phyloP scores from a whole-genome alignment of 2,113 vertebrate genomes.

The Callocephalon fimbriatum region DNA sequence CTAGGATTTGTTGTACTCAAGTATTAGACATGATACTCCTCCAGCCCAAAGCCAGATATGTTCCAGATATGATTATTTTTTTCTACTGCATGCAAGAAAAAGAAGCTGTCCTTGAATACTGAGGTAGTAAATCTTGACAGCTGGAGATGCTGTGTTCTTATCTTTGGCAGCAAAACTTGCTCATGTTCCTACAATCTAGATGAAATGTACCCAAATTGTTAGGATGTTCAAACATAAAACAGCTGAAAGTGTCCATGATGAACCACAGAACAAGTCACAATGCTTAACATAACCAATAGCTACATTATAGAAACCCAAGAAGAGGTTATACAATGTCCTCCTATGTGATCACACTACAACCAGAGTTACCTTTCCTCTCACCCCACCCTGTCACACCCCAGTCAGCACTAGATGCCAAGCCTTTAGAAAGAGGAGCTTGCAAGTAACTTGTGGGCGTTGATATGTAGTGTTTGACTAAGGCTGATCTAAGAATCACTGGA shows the following conservation, averaged over 20 bases:
- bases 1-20: not conserved
- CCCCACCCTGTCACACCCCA: not conserved
- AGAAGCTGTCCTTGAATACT: not conserved
- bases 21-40: not conserved
- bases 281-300: not conserved
- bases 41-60: not conserved
- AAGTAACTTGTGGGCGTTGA: not conserved
- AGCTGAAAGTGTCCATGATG: not conserved
- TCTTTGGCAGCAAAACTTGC: not conserved
- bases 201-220: not conserved
- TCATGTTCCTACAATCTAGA: not conserved
- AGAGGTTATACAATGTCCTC: not conserved
- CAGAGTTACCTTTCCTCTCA: not conserved
- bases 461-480: not conserved
- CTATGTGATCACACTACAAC: not conserved
- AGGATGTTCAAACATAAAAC: not conserved
- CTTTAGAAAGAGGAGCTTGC: not conserved
- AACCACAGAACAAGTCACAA: rapidly evolving
- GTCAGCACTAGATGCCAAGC: not conserved
- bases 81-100: not conserved
- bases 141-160: not conserved
- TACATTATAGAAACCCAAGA: not conserved
- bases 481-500: not conserved
- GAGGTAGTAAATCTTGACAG: not conserved
- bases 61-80: not conserved